phyloP scores from a whole-genome alignment of 2,888 invertebrate species.

The Timema cristinae region DNA sequence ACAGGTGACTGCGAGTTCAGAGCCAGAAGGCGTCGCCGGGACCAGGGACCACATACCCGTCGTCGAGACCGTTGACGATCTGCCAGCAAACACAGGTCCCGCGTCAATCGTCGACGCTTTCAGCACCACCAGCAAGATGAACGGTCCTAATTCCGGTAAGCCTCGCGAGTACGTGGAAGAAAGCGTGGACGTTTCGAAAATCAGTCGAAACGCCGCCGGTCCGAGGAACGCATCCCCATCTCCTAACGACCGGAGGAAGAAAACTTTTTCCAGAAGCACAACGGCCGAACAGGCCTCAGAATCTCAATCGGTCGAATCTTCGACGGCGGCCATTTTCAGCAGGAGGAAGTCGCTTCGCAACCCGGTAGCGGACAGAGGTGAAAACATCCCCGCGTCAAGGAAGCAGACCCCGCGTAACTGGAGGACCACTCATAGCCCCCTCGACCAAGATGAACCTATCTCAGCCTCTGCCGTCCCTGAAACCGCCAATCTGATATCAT shows the following conservation, averaged over 20 bases:
- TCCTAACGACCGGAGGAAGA: conserved; percentile 7
- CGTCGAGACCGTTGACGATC: conserved; percentile 6
- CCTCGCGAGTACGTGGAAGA: too few relatives aligned
- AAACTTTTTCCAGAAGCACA: background rate
- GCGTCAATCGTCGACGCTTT: background rate
- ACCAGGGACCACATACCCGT: conserved; percentile 11
- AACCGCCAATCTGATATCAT: too few relatives aligned
- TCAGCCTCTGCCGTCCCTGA: too few relatives aligned
- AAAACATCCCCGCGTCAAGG: background rate
- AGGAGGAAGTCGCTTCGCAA: background rate
- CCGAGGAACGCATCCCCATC: too few relatives aligned
- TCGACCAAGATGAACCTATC: too few relatives aligned
- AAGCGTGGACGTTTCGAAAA: too few relatives aligned
- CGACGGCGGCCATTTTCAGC: background rate
- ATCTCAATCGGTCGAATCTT: background rate
- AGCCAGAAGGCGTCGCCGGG: background rate
- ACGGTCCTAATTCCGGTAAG: too few relatives aligned
- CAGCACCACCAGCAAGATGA: too few relatives aligned
- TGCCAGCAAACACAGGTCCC: background rate
- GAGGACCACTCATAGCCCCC: background rate
- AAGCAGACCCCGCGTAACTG: conserved; percentile 7
- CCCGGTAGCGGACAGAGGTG: background rate
- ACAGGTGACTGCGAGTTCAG: background rate
- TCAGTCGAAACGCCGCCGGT: too few relatives aligned
- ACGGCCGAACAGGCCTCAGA: background rate